Base-by-base conservation (phyloP, 2,113 vertebrate species). In the Ardeotis arabs region DNA sequence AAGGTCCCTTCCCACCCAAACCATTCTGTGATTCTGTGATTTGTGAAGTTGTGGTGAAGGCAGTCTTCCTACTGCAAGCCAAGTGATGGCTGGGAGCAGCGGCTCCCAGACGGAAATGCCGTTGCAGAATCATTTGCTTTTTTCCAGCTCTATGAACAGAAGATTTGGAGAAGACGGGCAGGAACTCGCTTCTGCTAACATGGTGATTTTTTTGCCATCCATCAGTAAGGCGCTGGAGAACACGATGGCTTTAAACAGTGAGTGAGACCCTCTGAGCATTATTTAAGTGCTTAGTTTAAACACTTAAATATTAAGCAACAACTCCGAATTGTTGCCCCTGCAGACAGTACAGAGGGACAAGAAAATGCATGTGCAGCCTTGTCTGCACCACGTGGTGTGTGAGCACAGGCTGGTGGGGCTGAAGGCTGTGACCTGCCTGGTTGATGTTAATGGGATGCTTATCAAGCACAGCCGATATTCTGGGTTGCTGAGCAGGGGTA, bases 351-450 rank as follows among this genome's bases (percentile, higher is more conserved):
- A 0, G 4, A 41, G 68, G 24, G 53, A 15, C 14, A 41, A 41
- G 13, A 39, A 29, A 33, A 28, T 22, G 31, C 35, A 49, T 45
- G 23, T 8, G 1, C 21, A 16, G 20, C 44, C n/a, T 24, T 69
- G n/a, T 56, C 53, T 12, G 5, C 15, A 5, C n/a, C 14, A 0
- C 2, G 0, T 5, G 72, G 24, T 27, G n/a, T 31, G 31, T 72
- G 66, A 53, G 28, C 50, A 31, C 56, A 24, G 2, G 1, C 56
- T 28, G 37, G 19, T 56, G 45, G 52, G 70, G 27, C 70, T 50
- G 52, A 25, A 83, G 66, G 53, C 37, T 2, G 3, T 62, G 22
- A 33, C 8, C 33, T 90, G 53, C 49, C 45, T 75, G 50, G 19
- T 28, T 29, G 20, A 3, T 49, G 53, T 47, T 55, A 49, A 5